Evolutionary conservation across 2,888 invertebrate genomes (phyloP).

Genomic region (Drosophila rellima): DNA sequence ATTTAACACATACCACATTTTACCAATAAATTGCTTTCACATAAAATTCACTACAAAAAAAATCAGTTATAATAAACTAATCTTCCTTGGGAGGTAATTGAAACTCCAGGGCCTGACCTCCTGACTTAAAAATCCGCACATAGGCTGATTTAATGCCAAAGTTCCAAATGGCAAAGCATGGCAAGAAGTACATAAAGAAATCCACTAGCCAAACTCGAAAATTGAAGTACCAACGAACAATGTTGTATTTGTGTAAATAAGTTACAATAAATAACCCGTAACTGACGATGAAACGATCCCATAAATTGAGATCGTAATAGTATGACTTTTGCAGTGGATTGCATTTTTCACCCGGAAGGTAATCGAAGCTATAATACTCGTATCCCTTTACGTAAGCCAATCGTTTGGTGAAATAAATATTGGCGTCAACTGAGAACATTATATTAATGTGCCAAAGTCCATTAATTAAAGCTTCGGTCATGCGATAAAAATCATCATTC

Average conservation of each 20-base stretch:
- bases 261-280: conserved; percentile 82
- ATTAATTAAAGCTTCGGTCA: conserved; percentile 89
- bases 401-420: conserved; percentile 87
- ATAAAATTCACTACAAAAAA: not conserved
- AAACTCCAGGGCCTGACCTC: conserved; percentile 60
- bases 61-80: conserved; percentile 34
- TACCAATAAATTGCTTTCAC: not conserved
- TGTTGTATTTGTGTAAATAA: conserved; percentile 85
- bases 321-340: conserved; percentile 85
- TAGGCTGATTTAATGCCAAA: conserved; percentile 89
- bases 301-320: conserved; percentile 86
- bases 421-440: conserved; percentile 87
- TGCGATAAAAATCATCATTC: conserved; percentile 88
- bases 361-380: conserved; percentile 85
- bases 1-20: conserved; percentile 18
- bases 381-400: conserved; percentile 88
- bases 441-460: conserved; percentile 91
- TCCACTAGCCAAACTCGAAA: conserved; percentile 87
- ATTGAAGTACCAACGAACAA: conserved; percentile 89
- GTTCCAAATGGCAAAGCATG: conserved; percentile 89
- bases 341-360: conserved; percentile 57
- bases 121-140: conserved; percentile 87
- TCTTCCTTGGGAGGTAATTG: conserved; percentile 73
- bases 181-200: conserved; percentile 89
- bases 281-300: conserved; percentile 85